Evolutionary conservation across 2,113 vertebrate species (phyloP), one percentile per base, ranked within the genome.

Genomic region (Lota lota): DNA sequence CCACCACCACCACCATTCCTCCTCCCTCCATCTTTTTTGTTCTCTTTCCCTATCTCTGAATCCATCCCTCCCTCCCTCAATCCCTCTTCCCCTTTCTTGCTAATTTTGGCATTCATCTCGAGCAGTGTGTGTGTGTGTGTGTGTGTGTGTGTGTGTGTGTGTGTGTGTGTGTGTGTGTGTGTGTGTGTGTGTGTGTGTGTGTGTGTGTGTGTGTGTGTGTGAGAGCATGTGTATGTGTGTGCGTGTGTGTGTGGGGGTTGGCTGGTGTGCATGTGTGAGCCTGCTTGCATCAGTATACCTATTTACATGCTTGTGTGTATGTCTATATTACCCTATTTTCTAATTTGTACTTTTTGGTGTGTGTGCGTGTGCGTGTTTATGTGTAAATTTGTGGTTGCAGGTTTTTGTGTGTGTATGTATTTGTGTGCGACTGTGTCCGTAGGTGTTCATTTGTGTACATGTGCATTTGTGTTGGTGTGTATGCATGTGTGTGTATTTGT

Each of bases 71-170:
- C 40, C 62, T 20, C 63, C 6, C 24, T 33, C 4, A 14, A 22
- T 62, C 76, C 61, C 53, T 28, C 3, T 58, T 10, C 58, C 61
- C 74, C 62, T 80, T 70, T 62, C 54, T 58, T 69, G 68, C 84
- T 80, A 79, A 80, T 79, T 83, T 75, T 80, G 80, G 76, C 81
- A 36, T 57, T 65, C 18, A 76, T 78, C 68, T 70, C 72, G 64
- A 2, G 17, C 8, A 58, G 56, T 20, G 56, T 7, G 56, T n/a
- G 7, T 1, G 58, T 51, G 24, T 36, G 33, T 63, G 64, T 53
- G 61, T 66, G 24, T 67, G 20, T 33, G 16, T 12, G 3, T 33
- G 18, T 17, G 15, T 17, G 7, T 2, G 18, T n/a, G 5, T 3
- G 22, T 69, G 51, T 66, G 66, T 73, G 71, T 77, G 50, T 40